Conservation (phyloP, 2,888 invertebrate genomes). For the Coenonympha glycerion region DNA sequence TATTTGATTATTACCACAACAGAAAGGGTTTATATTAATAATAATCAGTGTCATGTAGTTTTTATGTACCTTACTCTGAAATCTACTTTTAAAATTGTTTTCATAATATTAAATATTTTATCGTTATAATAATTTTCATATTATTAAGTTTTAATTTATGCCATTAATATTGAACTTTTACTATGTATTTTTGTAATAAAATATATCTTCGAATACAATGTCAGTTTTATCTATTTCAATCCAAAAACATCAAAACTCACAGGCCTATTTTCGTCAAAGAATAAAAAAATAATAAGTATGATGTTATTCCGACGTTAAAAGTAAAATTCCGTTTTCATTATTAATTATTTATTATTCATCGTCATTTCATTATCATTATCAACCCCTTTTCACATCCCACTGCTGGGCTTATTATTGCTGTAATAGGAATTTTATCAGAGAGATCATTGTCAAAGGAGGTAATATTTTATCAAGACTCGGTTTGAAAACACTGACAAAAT, state of each 20-base stretch:
- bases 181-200: conserved; percentile 21
- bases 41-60: no score
- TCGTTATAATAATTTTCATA: neutral
- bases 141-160: neutral
- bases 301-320: neutral
- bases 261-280: neutral
- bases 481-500: neutral
- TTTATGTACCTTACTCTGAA: no score
- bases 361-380: no score
- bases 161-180: conserved; percentile 4
- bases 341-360: no score
- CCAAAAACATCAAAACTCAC: neutral
- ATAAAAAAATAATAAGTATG: neutral
- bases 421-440: no score
- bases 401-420: no score
- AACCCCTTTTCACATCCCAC: no score
- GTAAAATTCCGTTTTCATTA: no score
- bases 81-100: neutral
- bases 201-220: neutral
- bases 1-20: no score
- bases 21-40: no score
- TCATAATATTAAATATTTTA: neutral
- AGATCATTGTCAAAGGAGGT: no score
- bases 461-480: no score
- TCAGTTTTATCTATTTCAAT: neutral